Evolutionary conservation across 2,113 vertebrate species (phyloP).

Genomic region (Chaetops frenatus): DNA sequence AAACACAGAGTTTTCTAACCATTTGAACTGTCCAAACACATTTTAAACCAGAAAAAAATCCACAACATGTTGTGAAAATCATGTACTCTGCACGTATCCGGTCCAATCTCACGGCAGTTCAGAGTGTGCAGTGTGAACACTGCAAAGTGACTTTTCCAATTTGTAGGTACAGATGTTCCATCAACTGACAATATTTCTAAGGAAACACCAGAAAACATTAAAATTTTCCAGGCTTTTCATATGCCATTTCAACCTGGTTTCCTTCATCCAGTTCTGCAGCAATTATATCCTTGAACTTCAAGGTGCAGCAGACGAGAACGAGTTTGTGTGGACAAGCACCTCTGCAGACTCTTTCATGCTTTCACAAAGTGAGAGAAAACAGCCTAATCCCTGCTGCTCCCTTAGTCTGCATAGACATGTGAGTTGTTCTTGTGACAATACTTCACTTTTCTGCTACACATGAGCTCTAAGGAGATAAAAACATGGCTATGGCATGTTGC

Average conservation of each 20-base stretch:
- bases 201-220: background rate
- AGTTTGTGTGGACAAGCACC: background rate
- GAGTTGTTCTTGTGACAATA: background rate
- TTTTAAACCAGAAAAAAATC: background rate
- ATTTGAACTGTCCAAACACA: background rate
- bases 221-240: background rate
- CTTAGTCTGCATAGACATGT: background rate
- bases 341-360: background rate
- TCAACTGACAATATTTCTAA: background rate
- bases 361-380: background rate
- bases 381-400: background rate
- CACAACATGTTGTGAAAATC: background rate
- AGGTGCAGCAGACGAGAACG: background rate
- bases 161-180: background rate
- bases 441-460: background rate
- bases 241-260: background rate
- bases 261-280: background rate
- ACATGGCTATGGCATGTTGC: background rate
- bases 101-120: background rate
- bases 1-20: background rate
- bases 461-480: background rate
- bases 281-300: background rate
- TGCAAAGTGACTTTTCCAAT: background rate
- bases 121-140: background rate
- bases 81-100: background rate